Evolutionary conservation across 2,888 invertebrate species (phyloP).

Genomic region (Phyllotreta striolata): DNA sequence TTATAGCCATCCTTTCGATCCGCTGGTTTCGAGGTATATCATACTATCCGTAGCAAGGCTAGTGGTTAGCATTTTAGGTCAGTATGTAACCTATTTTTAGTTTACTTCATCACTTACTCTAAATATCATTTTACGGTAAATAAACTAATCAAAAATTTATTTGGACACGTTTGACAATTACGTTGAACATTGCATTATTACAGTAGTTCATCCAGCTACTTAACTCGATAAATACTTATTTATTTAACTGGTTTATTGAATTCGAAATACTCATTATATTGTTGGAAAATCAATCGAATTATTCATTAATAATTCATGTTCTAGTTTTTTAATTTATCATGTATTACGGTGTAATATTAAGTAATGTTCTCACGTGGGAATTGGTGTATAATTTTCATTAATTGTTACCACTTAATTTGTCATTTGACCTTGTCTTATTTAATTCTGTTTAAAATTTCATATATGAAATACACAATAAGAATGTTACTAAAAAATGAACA

Average conservation of each 20-base stretch:
- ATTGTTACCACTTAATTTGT: no score
- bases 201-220: no score
- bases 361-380: background rate
- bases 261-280: constrained; percentile 2
- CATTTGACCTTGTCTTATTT: no score
- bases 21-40: constrained; percentile 56
- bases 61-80: constrained; percentile 57
- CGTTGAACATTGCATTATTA: background rate
- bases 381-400: no score
- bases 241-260: no score
- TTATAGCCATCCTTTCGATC: constrained; percentile 53
- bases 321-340: background rate
- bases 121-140: background rate
- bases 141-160: constrained; percentile 15
- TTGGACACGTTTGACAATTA: background rate
- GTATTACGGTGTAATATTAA: no score
- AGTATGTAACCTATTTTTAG: constrained; percentile 42
- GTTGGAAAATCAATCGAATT: constrained; percentile 8
- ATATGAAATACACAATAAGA: no score
- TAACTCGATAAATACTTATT: no score
- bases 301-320: constrained; percentile 4
- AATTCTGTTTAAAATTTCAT: no score
- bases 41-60: constrained; percentile 55
- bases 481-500: no score
- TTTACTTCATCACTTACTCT: background rate